Conservation (phyloP, 2,888 invertebrate species). For the Dendrolimus pini region DNA sequence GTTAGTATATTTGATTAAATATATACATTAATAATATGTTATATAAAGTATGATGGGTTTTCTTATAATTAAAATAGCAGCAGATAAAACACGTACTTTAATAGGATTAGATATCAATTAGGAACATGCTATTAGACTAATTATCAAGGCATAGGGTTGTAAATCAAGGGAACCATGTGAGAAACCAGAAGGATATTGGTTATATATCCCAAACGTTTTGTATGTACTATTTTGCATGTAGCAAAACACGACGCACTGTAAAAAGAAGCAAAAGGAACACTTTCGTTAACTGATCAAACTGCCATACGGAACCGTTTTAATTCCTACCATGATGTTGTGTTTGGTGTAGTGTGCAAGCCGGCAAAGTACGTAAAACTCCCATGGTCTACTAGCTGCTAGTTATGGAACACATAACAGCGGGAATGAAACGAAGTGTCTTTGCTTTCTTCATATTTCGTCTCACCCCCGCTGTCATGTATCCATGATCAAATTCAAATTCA, state of each 20-base stretch:
- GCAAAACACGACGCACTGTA: constrained; percentile 65
- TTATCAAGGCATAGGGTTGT: constrained; percentile 30
- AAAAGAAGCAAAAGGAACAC: constrained; percentile 15
- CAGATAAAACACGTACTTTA: not conserved
- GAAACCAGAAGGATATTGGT: constrained; percentile 68
- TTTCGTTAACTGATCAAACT: constrained; percentile 19
- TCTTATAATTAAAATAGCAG: constrained; percentile 8
- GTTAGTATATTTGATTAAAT: not conserved
- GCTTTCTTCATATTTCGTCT: too few species aligned
- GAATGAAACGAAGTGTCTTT: too few species aligned
- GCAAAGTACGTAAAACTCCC: too few species aligned
- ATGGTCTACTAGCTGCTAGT: too few species aligned
- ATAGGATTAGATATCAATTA: not conserved
- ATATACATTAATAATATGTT: too few species aligned
- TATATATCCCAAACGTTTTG: constrained; percentile 72
- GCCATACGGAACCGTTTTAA: constrained; percentile 46
- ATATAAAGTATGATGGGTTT: constrained; percentile 6
- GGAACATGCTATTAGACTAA: constrained; percentile 7
- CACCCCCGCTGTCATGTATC: too few species aligned
- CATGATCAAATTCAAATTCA: too few species aligned
- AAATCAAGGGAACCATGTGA: constrained; percentile 84
- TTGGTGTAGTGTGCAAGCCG: not conserved
- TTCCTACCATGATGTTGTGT: not conserved
- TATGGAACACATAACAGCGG: too few species aligned
- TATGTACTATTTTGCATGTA: constrained; percentile 90